Percentiles rank a stretch among this genome's conserved stretches.
Evolutionary conservation across 2,797 vertebrate genomes (phyloP).

Genomic region (Hipposideros larvatus): DNA sequence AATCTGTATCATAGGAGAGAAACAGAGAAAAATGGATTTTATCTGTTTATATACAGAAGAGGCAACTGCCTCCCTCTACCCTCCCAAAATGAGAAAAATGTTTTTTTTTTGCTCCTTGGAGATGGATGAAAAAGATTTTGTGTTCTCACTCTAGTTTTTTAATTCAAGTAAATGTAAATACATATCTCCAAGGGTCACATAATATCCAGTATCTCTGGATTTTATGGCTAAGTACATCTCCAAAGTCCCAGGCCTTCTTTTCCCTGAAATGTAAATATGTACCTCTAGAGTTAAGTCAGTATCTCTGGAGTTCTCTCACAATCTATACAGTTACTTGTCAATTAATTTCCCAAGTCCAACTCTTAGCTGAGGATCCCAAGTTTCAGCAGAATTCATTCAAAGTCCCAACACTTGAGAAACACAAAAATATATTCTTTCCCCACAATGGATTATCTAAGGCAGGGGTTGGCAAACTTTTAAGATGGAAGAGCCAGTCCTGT

Average conservation of each 20-base stretch:
- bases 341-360: not conserved
- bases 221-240: not conserved
- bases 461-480: no score
- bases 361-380: not conserved
- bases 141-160: not conserved
- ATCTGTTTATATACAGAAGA: not conserved
- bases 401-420: not conserved
- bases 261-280: not conserved
- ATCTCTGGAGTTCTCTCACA: not conserved
- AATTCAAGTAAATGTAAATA: not conserved
- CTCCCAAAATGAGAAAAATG: not conserved
- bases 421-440: not conserved
- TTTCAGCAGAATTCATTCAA: slow-evolving; percentile 42
- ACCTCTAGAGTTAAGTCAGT: not conserved
- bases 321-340: not conserved
- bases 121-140: not conserved
- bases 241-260: not conserved
- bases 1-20: not conserved
- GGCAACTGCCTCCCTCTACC: not conserved
- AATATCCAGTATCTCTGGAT: not conserved
- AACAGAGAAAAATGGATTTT: not conserved
- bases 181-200: not conserved
- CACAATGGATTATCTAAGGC: not conserved
- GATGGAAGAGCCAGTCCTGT: no score
- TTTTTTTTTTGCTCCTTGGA: not conserved